A percentile compares a stretch with the other conserved stretches of the same genome.
These are phyloP conservation scores for Psilopsiagon aymara DNA, from an alignment of 2,113 vertebrate genomes.

Conservation along the genomic window DNA sequence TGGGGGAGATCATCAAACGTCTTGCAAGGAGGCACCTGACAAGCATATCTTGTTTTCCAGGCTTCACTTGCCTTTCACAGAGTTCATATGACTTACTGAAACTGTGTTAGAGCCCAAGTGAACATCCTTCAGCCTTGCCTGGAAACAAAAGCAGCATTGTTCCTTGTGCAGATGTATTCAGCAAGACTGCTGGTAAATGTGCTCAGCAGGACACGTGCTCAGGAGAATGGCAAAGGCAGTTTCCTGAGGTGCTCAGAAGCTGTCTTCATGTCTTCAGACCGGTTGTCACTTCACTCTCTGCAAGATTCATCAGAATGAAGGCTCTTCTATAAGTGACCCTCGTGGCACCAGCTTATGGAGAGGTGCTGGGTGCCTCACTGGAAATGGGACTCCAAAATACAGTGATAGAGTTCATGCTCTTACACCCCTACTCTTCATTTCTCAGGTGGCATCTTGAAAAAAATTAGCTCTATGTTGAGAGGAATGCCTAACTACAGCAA, in stretches of 20 bases:
- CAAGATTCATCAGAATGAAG: neutral
- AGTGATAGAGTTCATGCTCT: neutral
- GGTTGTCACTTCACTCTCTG: neutral
- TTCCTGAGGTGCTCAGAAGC: neutral
- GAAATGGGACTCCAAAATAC: neutral
- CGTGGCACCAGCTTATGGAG: neutral
- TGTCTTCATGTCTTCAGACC: neutral
- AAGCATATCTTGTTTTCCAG: neutral
- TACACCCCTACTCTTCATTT: neutral
- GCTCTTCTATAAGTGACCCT: neutral
- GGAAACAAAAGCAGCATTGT: neutral
- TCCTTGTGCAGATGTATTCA: neutral
- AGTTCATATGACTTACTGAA: neutral
- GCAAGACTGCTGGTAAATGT: neutral
- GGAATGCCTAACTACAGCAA: neutral
- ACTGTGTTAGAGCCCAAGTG: neutral
- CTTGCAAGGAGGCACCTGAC: neutral
- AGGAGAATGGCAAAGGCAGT: neutral
- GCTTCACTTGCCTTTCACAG: neutral
- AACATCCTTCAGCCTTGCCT: neutral
- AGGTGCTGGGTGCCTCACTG: neutral
- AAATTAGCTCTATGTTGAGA: neutral
- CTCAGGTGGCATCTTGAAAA: neutral
- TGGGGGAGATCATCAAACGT: neutral
- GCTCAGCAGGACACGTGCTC: neutral